Percentiles rank a stretch among this genome's conserved stretches.
These are phyloP conservation scores for Machimus atricapillus DNA, from an alignment of 2,888 invertebrate genomes.

Conservation along the genomic window DNA sequence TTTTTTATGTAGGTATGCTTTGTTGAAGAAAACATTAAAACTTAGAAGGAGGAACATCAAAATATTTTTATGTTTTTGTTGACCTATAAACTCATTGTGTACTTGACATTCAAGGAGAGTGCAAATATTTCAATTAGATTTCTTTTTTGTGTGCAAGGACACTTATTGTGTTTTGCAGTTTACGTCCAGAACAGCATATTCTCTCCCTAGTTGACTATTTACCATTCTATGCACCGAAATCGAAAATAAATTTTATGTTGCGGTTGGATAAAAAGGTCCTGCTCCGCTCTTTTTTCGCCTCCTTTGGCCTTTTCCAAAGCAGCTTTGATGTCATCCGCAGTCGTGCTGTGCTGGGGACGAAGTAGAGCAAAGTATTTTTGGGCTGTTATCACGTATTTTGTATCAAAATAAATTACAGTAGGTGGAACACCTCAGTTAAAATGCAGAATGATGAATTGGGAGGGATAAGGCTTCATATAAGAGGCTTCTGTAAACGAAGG, in stretches of 20 bases:
- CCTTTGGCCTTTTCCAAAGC: neutral
- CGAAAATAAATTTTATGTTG: slow-evolving; percentile 28
- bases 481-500: neutral
- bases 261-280: slow-evolving; percentile 17
- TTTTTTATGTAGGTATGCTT: no score
- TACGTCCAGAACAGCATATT: neutral
- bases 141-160: neutral
- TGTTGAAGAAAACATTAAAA: neutral
- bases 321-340: slow-evolving; percentile 26
- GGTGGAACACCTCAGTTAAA: slow-evolving; percentile 14
- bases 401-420: slow-evolving; percentile 24
- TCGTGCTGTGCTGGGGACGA: neutral
- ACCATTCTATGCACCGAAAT: slow-evolving; percentile 28
- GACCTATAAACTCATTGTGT: slow-evolving; percentile 14
- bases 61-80: neutral
- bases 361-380: slow-evolving; percentile 13
- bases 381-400: slow-evolving; percentile 24
- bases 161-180: slow-evolving; percentile 18
- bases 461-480: neutral
- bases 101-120: slow-evolving; percentile 29
- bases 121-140: slow-evolving; percentile 30
- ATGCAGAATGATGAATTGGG: neutral
- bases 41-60: neutral
- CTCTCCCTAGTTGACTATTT: neutral
- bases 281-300: neutral